phyloP scores from a whole-genome alignment of 2,113 vertebrate genomes.

The Butorides virescens region DNA sequence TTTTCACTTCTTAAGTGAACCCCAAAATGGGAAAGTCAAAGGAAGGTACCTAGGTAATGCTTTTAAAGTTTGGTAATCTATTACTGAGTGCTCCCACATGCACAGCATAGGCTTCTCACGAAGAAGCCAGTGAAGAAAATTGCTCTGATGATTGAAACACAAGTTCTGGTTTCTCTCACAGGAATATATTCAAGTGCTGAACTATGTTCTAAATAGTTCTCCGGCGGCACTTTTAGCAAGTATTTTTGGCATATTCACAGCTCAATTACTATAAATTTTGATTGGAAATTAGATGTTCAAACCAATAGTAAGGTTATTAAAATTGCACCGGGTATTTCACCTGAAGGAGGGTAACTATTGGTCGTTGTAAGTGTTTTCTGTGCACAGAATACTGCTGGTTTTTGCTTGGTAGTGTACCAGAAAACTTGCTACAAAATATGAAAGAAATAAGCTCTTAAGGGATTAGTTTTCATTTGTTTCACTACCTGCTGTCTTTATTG shows the following conservation, averaged over 20 bases:
- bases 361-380: neutral
- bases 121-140: slow-evolving; percentile 16
- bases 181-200: neutral
- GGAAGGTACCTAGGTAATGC: neutral
- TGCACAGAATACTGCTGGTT: neutral
- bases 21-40: neutral
- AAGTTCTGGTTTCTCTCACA: neutral
- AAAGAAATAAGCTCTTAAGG: neutral
- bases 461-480: neutral
- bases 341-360: slow-evolving; percentile 29
- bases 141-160: slow-evolving; percentile 28
- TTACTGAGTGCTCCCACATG: slow-evolving; percentile 4
- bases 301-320: slow-evolving; percentile 38
- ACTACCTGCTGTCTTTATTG: neutral
- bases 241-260: neutral
- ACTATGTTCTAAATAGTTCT: neutral
- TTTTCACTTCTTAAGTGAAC: neutral
- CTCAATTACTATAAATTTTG: neutral
- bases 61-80: neutral
- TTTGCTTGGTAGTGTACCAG: neutral
- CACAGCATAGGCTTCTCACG: neutral
- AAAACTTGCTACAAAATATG: neutral
- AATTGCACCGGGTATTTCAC: neutral
- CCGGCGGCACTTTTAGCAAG: neutral
- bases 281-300: slow-evolving; percentile 32